Evolutionary conservation across 2,797 vertebrate species (phyloP).

Genomic region (Peromyscus attwateri): DNA sequence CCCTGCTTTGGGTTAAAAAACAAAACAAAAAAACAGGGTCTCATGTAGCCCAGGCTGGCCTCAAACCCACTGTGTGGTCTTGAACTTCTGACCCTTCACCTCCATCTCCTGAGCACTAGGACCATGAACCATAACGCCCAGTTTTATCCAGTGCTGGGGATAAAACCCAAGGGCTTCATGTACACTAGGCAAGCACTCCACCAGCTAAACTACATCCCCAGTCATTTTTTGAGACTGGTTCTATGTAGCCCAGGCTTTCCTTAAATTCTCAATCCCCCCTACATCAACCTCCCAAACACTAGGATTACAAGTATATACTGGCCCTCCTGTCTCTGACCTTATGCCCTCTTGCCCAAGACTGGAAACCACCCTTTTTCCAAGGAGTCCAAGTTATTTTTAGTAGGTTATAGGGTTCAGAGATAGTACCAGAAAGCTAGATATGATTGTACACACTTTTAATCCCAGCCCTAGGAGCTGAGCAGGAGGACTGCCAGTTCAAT

Average conservation of each 20-base stretch:
- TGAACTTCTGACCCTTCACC: neutral
- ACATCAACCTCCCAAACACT: neutral
- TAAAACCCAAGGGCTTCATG: neutral
- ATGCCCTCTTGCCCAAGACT: neutral
- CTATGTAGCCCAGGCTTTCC: neutral
- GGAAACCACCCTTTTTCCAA: conserved; percentile 18
- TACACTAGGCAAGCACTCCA: neutral
- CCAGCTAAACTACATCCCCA: neutral
- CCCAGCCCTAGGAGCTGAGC: neutral
- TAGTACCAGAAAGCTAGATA: neutral
- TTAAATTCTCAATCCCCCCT: neutral
- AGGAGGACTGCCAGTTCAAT: neutral
- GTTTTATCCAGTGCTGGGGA: neutral
- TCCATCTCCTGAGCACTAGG: neutral
- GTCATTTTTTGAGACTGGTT: neutral
- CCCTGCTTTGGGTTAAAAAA: neutral
- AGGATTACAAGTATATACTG: neutral
- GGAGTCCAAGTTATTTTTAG: neutral
- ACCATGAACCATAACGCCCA: neutral
- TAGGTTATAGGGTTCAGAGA: conserved; percentile 20
- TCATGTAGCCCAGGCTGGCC: neutral
- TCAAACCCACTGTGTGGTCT: neutral
- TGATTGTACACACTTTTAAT: neutral
- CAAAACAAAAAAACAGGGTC: neutral
- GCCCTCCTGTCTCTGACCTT: neutral